Conservation (phyloP, 92 coral and sea anemone genomes). For the Umimayanthus kanabou region DNA sequence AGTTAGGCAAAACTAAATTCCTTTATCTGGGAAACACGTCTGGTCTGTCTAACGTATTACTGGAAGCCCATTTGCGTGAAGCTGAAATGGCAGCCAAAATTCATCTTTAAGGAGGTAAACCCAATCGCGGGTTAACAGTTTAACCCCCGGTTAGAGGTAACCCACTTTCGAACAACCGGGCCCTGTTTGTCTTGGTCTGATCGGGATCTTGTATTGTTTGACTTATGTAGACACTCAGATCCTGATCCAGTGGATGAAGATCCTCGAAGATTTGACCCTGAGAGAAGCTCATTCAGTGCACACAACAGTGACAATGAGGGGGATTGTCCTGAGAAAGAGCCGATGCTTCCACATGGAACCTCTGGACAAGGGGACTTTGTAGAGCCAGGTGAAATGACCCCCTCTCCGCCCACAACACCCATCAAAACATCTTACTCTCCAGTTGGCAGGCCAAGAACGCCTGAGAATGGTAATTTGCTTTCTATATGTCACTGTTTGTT, state of each 20-base stretch:
- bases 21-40: too few relatives aligned
- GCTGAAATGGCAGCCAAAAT: too few relatives aligned
- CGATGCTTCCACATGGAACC: constrained; percentile 66
- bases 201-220: not conserved
- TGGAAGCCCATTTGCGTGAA: too few relatives aligned
- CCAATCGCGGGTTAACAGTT: too few relatives aligned
- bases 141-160: too few relatives aligned
- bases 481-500: not conserved
- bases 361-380: constrained; percentile 51
- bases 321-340: constrained; percentile 59
- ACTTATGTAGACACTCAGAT: constrained; percentile 56
- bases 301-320: constrained; percentile 66
- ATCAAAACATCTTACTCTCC: constrained; percentile 62
- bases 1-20: too few relatives aligned
- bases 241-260: constrained; percentile 71
- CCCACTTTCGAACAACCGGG: too few relatives aligned
- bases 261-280: constrained; percentile 63
- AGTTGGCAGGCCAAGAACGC: constrained; percentile 58
- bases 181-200: too few relatives aligned
- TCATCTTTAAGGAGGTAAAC: too few relatives aligned
- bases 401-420: constrained; percentile 77
- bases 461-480: constrained; percentile 63
- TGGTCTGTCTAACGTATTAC: too few relatives aligned
- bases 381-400: constrained; percentile 50
- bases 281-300: constrained; percentile 73